Percentiles rank a stretch among this genome's conserved stretches.
Conservation (phyloP, 2,797 vertebrate genomes). For the Microcaecilia unicolor region DNA sequence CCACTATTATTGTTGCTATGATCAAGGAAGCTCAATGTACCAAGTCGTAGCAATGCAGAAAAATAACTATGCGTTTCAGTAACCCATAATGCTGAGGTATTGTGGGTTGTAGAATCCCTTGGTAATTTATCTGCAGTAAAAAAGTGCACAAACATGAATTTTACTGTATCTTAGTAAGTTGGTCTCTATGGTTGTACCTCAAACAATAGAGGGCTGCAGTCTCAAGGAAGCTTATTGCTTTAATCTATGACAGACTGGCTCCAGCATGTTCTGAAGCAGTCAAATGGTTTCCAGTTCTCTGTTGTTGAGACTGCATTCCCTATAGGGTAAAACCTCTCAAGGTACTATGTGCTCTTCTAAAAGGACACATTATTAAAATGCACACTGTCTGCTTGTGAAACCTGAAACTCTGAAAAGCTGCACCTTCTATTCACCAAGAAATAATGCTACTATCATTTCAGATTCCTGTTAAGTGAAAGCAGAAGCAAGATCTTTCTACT, state of each 20-base stretch:
- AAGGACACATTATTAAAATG: slow-evolving; percentile 44
- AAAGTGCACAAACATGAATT: too few species aligned
- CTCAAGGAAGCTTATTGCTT: slow-evolving; percentile 33
- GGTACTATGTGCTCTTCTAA: slow-evolving; percentile 25
- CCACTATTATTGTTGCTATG: too few species aligned
- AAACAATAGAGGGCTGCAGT: slow-evolving; percentile 15
- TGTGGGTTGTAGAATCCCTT: too few species aligned
- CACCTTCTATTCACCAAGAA: slow-evolving; percentile 20
- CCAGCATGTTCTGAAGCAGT: slow-evolving; percentile 16
- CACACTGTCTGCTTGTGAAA: slow-evolving; percentile 23
- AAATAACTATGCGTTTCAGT: too few species aligned
- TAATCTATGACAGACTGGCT: slow-evolving; percentile 15
- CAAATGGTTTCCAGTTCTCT: slow-evolving; percentile 40
- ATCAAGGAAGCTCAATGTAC: too few species aligned
- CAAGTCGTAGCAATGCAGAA: too few species aligned
- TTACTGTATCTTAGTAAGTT: too few species aligned
- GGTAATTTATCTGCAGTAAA: too few species aligned
- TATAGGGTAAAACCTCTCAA: slow-evolving; percentile 33
- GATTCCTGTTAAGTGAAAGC: slow-evolving; percentile 27
- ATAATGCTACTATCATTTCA: slow-evolving; percentile 16
- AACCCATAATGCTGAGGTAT: too few species aligned
- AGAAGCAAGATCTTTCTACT: slow-evolving; percentile 20
- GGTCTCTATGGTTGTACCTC: slow-evolving; percentile 59
- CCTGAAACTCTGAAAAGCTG: slow-evolving; percentile 17
- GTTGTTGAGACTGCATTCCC: slow-evolving; percentile 48